A percentile compares a stretch with the other conserved stretches of the same genome.
These are phyloP conservation scores for Phrynocephalus guinanensis DNA, from an alignment of 2,797 vertebrate genomes.

Conservation along the genomic window DNA sequence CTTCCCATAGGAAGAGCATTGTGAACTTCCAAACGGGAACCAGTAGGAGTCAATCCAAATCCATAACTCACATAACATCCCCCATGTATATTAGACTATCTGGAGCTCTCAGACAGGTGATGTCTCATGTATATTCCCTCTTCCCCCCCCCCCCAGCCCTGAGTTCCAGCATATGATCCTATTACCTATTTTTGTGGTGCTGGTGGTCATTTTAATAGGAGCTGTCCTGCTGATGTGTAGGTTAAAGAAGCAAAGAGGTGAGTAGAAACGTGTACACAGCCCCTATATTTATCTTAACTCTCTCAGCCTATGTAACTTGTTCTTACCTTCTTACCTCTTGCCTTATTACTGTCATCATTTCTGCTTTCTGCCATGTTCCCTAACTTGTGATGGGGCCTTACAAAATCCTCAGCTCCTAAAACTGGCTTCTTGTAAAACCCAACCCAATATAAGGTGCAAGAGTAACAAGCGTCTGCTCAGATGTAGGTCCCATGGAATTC, in stretches of 20 bases:
- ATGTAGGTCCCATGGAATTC: too few species aligned
- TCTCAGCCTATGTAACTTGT: neutral
- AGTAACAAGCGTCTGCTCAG: too few species aligned
- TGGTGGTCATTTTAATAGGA: slow-evolving; percentile 7
- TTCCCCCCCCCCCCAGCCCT: neutral
- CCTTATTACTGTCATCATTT: neutral
- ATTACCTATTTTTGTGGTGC: neutral
- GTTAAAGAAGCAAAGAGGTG: slow-evolving; percentile 31
- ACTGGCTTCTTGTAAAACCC: too few species aligned
- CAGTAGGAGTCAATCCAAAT: neutral
- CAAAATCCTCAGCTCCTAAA: too few species aligned
- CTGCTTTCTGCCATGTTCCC: neutral
- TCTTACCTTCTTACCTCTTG: neutral
- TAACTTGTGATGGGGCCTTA: neutral
- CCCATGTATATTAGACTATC: neutral
- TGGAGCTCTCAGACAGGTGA: too few species aligned
- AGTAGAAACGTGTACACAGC: neutral
- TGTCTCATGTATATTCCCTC: neutral
- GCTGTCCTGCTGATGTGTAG: neutral
- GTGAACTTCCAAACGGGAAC: neutral
- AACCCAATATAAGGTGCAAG: too few species aligned
- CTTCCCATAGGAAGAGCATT: neutral
- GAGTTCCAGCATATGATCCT: neutral
- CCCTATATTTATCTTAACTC: neutral
- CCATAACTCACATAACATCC: neutral